A percentile compares a stretch with the other conserved stretches of the same genome.
phyloP scores from a whole-genome alignment of 1,140 invertebrate species.

The Alviniconcha marisindica region DNA sequence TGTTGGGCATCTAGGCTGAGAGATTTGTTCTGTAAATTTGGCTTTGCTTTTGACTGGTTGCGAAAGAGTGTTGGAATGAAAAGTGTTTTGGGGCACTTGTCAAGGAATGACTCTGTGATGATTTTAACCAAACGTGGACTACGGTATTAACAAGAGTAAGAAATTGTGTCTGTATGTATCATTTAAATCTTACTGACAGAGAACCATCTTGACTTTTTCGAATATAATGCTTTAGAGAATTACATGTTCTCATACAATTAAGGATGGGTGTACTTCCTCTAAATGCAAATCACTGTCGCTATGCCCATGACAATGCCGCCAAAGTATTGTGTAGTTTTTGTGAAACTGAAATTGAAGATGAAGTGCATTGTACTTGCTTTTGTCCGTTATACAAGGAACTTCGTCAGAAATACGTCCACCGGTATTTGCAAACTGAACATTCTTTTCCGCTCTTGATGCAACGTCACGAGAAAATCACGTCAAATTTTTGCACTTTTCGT shows the following conservation, averaged over 20 bases:
- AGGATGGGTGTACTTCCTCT: background rate
- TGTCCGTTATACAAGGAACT: slow-evolving; percentile 9
- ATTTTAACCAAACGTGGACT: background rate
- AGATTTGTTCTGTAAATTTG: background rate
- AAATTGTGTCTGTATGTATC: background rate
- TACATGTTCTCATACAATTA: background rate
- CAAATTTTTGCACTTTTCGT: background rate
- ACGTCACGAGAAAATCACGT: background rate
- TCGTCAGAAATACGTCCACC: background rate
- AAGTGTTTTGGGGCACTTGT: background rate
- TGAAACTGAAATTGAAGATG: background rate
- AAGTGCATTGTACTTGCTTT: background rate
- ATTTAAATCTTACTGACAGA: background rate
- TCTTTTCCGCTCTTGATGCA: background rate
- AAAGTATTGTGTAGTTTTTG: background rate
- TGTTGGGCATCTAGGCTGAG: background rate
- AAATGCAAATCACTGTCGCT: background rate
- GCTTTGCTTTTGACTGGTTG: background rate
- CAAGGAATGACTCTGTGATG: background rate
- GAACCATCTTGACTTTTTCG: background rate
- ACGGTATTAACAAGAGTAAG: background rate
- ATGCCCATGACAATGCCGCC: background rate
- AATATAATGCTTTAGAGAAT: background rate
- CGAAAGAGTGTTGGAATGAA: background rate
- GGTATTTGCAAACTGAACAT: background rate